Evolutionary conservation across 30 jellyfish, hydroid and myxozoan genomes (phyloP), one percentile per base, ranked within the genome.

Genomic region (Aurelia sp.): DNA sequence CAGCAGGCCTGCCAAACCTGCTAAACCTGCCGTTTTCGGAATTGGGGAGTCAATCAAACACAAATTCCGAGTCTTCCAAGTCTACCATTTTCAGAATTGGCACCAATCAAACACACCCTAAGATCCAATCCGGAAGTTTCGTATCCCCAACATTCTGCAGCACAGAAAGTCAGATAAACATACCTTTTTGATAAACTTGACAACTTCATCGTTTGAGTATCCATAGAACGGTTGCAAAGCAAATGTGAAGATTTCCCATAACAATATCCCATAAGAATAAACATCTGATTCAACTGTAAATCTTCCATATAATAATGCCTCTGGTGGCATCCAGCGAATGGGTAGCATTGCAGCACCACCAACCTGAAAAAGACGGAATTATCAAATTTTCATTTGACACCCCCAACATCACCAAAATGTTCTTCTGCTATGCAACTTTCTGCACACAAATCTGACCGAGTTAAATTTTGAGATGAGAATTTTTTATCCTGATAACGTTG

Each of bases 301-400:
- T 68, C 78, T 89, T 22, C 99, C 99, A 62, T 94, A 94, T 17
- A 94, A 67, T 5, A 94, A 76, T 0, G 99, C 97, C 60, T 94
- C 99, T 41, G 99, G 99, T n/a, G 99, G 99, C 99, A 94, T 94
- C 99, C 99, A 94, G 9, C 99, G 96, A 65, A 94, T 88, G 0
- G 99, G 99, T 17, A 94, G 87, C 97, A 94, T 88, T 33, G 97
- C 99, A 41, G 94, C 99, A 4, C 99, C 99, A 24, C 97, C 99
- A 30, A 94, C 99, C 99, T 94, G 79, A n/a, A 15, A 9, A 9
- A 17, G 0, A 9, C 0, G 22, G 18, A 44, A 44, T 44, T 8
- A 44, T 44, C 16, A 44, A 8, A 44, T 44, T 44, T 7, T 44
- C 55, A 44, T 5, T 1, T 0, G 7, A 44, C 2, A 44, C 16